Evolutionary conservation across 2,888 invertebrate species (phyloP), one percentile per base, ranked within the genome.

Genomic region (Pasiphila rectangulata): DNA sequence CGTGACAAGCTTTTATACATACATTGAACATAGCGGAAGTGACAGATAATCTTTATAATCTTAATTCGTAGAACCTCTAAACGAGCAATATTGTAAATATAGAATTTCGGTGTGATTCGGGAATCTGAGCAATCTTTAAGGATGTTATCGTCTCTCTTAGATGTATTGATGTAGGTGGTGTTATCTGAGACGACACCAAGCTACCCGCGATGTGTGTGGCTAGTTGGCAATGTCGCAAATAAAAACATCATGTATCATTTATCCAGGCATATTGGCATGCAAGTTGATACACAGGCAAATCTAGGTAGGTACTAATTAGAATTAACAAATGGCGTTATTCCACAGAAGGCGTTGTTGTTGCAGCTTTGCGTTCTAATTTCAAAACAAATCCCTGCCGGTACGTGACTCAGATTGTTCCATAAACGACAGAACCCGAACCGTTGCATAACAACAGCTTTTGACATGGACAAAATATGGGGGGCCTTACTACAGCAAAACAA

Each of bases 301-400:
- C n/a, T n/a, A n/a, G n/a, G n/a, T n/a, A n/a, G n/a, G 9, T 32
- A 32, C 66, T 80, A 79, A 76, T 79, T 79, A 81, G 69, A 78
- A 78, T 82, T 79, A 75, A 75, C 77, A 76, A 73, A 73, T 69
- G 66, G 69, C 76, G 80, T 82, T 84, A 83, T 79, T 84, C 83
- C 76, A 72, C 73, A 75, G 78, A 83, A 78, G 79, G 79, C 75
- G 75, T 76, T 74, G 79, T 74, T 77, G 79, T 79, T 73, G 76
- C 70, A 73, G 75, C 65, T 65, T 64, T 67, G 77, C 78, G 84
- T 77, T 84, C 83, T 76, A 83, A 81, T 87, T 87, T 86, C 86
- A 85, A 85, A 87, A 87, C 87, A 86, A 87, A 85, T 84, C 84
- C 79, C 79, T 74, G 69, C 77, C 70, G 71, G 78, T 83, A 83